Conservation (phyloP, 2,888 invertebrate genomes). For the Kryphioiulus occultus region DNA sequence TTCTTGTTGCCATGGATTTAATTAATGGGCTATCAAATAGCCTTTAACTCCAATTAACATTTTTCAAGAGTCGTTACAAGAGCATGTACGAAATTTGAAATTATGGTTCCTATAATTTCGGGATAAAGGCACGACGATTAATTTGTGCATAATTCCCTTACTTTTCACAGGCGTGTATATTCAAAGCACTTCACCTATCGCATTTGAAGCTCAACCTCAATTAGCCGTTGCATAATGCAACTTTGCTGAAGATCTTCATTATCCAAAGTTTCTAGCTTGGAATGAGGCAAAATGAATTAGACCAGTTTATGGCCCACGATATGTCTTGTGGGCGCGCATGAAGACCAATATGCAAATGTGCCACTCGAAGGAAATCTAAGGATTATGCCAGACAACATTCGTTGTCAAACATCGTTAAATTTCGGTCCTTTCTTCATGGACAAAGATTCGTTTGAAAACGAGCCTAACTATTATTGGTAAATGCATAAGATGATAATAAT, state of each 20-base stretch:
- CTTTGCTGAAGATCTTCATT: neutral
- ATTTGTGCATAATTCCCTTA: constrained; percentile 11
- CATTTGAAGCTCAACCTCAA: constrained; percentile 25
- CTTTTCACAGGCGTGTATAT: neutral
- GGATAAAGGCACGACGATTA: constrained; percentile 1
- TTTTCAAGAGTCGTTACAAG: constrained; percentile 20
- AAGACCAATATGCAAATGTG: constrained; percentile 5
- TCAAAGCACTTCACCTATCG: constrained; percentile 25
- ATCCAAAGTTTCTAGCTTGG: constrained; percentile 2
- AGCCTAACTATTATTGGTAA: neutral
- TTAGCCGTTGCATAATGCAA: constrained; percentile 13
- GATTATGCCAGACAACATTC: neutral
- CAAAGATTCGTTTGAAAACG: neutral
- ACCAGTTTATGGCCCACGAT: neutral
- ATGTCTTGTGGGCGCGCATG: neutral
- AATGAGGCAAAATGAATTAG: constrained; percentile 28
- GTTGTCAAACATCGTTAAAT: neutral
- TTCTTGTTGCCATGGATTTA: constrained; percentile 11
- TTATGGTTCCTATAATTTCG: constrained; percentile 27
- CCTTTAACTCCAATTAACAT: constrained; percentile 27
- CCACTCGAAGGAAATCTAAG: neutral
- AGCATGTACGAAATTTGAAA: neutral
- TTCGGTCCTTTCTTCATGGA: neutral
- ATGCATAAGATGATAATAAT: neutral
- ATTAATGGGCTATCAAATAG: constrained; percentile 17